Percentiles rank a stretch among this genome's conserved stretches.
Conservation (phyloP, 1,140 invertebrate species). For the Lordiphosa collinella region DNA sequence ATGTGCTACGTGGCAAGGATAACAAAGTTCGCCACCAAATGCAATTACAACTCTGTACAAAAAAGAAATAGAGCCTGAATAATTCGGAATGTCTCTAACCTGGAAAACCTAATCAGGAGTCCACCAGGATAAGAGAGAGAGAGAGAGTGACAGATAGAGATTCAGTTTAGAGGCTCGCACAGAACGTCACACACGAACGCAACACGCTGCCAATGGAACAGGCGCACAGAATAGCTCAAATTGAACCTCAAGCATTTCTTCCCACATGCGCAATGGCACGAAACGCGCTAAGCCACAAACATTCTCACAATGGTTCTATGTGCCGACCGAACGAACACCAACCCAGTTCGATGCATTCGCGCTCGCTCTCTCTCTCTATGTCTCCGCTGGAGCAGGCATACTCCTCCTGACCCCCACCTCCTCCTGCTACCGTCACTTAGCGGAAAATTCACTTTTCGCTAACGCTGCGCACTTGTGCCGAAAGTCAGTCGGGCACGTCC, state of each 20-base stretch:
- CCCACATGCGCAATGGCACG: conserved; percentile 66
- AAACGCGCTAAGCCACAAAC: conserved; percentile 26
- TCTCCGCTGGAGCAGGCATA: conserved; percentile 48
- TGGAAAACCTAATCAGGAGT: conserved; percentile 65
- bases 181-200: conserved; percentile 79
- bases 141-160: conserved; percentile 18
- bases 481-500: conserved; percentile 74
- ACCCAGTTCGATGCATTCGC: conserved; percentile 1
- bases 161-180: conserved; percentile 34
- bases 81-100: conserved; percentile 66
- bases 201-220: conserved; percentile 65
- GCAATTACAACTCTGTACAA: conserved; percentile 71
- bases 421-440: conserved; percentile 16
- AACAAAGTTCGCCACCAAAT: conserved; percentile 51
- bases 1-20: conserved; percentile 57
- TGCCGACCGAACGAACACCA: too few relatives aligned
- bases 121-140: conserved; percentile 19
- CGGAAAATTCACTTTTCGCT: conserved; percentile 76
- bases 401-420: background rate
- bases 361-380: conserved; percentile 1
- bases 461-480: conserved; percentile 74
- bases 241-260: conserved; percentile 6
- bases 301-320: too few relatives aligned
- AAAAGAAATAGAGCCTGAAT: conserved; percentile 45
- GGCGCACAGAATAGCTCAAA: conserved; percentile 50